Base-by-base conservation (phyloP, 2,797 vertebrate species). In the Sebastes cheni region DNA sequence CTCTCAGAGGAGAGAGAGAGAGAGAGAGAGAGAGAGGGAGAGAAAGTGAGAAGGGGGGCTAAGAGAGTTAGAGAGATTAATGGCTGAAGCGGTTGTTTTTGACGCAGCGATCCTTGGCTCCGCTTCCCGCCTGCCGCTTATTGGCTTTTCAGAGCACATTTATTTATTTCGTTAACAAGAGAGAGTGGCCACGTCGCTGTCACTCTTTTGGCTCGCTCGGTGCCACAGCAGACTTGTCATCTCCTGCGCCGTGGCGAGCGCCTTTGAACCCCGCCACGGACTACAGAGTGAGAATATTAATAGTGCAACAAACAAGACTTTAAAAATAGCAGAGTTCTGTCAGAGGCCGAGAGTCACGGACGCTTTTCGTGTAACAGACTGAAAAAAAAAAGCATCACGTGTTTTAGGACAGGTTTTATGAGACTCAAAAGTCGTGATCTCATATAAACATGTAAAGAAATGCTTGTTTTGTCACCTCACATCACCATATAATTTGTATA, bases 151-250 rank as follows among this genome's bases (percentile, higher is more conserved):
- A 93, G 91, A 94, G 90, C 89, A 89, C 93, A 94, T 95, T 95
- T 95, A 94, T 95, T 95, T 93, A 94, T 93, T 95, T 93, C 91
- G 90, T 94, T 94, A 95, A 95, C 93, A 91, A 94, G 95, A 92
- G 91, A 85, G 91, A 91, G 89, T 75, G 77, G 91, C 86, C 86
- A 73, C 89, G 90, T 89, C 20, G 91, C 93, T 94, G 93, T 95
- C 93, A 93, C 92, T 92, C 91, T 88, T 88, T 93, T 95, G 94
- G 95, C 93, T 89, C 72, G 69, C 84, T 66, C 56, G 0, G 72
- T 25, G 77, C 92, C 88, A 87, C 91, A 78, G 87, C 92, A 93
- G 90, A 91, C 90, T 90, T 92, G 93, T 94, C 92, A 93, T 94
- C 92, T 92, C 91, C 84, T 87, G 75, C 81, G n/a, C 90, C 79